These are phyloP conservation scores for Martes martes DNA, from an alignment of 2,113 vertebrate genomes.

Conservation along the genomic window DNA sequence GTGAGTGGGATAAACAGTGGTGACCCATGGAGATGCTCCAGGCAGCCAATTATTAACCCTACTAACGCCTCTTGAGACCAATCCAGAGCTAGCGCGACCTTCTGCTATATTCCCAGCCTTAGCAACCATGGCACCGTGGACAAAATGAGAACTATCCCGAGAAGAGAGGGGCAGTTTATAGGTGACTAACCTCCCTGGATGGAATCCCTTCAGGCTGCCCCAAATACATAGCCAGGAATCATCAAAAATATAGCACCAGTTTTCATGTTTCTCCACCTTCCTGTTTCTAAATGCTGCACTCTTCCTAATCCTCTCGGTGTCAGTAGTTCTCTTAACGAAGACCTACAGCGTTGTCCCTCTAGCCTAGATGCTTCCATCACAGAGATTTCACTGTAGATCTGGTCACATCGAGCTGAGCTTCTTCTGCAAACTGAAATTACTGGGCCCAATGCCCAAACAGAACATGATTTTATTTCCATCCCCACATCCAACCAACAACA, in stretches of 20 bases:
- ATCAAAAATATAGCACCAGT: not conserved
- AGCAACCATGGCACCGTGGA: not conserved
- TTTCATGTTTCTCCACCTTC: not conserved
- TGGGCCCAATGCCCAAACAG: slow-evolving; percentile 38
- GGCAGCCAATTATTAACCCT: not conserved
- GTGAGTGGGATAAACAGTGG: not conserved
- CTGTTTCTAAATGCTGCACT: not conserved
- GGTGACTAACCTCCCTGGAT: not conserved
- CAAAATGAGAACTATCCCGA: not conserved
- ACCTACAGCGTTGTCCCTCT: not conserved
- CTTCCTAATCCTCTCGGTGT: not conserved
- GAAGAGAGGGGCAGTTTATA: not conserved
- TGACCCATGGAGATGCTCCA: not conserved
- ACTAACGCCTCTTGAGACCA: not conserved
- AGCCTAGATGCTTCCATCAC: not conserved
- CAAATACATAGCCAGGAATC: not conserved
- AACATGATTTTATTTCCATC: slow-evolving; percentile 52
- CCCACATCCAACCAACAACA: not conserved
- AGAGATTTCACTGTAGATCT: slow-evolving; percentile 15
- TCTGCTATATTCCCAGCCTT: not conserved
- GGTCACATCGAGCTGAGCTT: not conserved
- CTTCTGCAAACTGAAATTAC: slow-evolving; percentile 25
- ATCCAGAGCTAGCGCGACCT: not conserved
- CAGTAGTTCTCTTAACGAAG: not conserved
- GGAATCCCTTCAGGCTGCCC: not conserved